Base-by-base conservation (phyloP, 2,888 invertebrate species). In the Alloplasta piceator region DNA sequence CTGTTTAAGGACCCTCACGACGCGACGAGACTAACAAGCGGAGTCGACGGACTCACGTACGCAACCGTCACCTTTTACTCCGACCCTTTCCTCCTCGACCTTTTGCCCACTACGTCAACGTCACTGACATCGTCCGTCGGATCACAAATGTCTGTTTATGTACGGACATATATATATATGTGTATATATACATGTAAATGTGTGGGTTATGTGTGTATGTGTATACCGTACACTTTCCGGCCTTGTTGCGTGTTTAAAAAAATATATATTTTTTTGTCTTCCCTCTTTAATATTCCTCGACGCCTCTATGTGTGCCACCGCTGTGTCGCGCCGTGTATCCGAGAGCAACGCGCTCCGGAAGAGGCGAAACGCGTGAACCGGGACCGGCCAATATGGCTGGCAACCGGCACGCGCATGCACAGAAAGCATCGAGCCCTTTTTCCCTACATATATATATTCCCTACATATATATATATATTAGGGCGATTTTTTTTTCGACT, bases 401-500 rank as follows among this genome's bases (percentile, higher is more conserved):
- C 73, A 73, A 80, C 80, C 80, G 81, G 81, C 70, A 70, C 77
- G 78, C 81, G 81, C 81, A 81, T 78, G 81, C 77, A 78, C 81
- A 74, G 64, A 55, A 55, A 58, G 10, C 46, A 71, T 55, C 68
- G 46, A 64, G 64, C 75, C 72, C 46, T 60, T 71, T 26, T 26
- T 26, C 26, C 26, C 26, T 26, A 3, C 3, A 26, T 26, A 26
- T 3, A 26, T 26, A 3, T 26, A 26, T 26, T n/a, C n/a, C n/a
- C n/a, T n/a, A n/a, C n/a, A n/a, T n/a, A n/a, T n/a, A n/a, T n/a
- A n/a, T n/a, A n/a, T n/a, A n/a, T n/a, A n/a, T n/a, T n/a, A n/a
- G n/a, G n/a, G n/a, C n/a, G n/a, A n/a, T n/a, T n/a, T n/a, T n/a
- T n/a, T n/a, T n/a, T n/a, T n/a, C n/a, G n/a, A n/a, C n/a, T n/a